Evolutionary conservation across 1,140 invertebrate species (phyloP), one percentile per base, ranked within the genome.

Genomic region (Procambarus clarkii): DNA sequence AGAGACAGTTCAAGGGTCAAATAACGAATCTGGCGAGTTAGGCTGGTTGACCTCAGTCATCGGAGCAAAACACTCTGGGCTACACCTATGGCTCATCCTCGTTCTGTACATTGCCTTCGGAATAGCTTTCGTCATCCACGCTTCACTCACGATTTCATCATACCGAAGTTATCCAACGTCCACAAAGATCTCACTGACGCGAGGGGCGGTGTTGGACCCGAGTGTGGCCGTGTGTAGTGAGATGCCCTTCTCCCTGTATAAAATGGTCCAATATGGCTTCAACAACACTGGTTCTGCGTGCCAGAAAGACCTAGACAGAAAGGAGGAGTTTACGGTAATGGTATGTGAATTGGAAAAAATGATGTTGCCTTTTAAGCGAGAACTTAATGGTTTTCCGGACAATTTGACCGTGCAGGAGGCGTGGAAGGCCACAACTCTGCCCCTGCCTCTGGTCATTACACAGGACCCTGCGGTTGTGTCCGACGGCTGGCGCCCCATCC

Each of bases 161-260:
- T 81, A 81, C 79, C 46, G 46, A 18, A 81, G 50, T 58, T 81
- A 81, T 46, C 79, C 79, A n/a, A 81, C 79, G 50, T 48, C 50
- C 21, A 81, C 79, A 11, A 15, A 81, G 45, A 81, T 81, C 0
- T 81, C 79, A 21, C 34, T 81, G 21, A 11, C 45, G 46, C 44
- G 46, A 34, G 50, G 21, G 44, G 45, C 45, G 9, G 79, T 50
- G 8, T 9, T 21, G 8, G 45, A 11, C 46, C 79, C 79, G 21
- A 11, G 15, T 3, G 50, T 81, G 46, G 50, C 46, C 3, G 46
- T 81, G 46, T 81, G 79, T 58, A 58, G 46, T 58, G n/a, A 50
- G 45, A 15, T 81, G n/a, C 79, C 79, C n/a, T 81, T 50, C 50
- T 81, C 79, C 45, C 50, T 81, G 11, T 21, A 13, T 4, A 81